Conservation (phyloP, 1,140 invertebrate genomes). For the Bombus breviceps region DNA sequence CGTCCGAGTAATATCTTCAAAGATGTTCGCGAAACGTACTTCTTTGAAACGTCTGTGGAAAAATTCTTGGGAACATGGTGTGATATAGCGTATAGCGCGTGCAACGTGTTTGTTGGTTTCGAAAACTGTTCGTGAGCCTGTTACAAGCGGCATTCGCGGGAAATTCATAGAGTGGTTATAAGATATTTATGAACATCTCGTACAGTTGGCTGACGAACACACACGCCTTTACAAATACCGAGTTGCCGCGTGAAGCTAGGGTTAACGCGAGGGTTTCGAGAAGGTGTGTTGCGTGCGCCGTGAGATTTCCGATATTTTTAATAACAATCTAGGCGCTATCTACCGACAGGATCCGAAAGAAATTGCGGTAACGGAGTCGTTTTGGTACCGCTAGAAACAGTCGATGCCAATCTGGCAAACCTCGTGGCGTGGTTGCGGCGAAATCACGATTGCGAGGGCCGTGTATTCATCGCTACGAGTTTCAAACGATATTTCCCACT, state of each 20-base stretch:
- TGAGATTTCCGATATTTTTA: slow-evolving; percentile 72
- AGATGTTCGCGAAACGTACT: background rate
- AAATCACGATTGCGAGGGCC: slow-evolving; percentile 44
- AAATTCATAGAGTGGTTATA: background rate
- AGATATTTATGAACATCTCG: background rate
- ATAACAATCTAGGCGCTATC: slow-evolving; percentile 66
- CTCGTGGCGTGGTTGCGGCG: slow-evolving; percentile 40
- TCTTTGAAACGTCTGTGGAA: background rate
- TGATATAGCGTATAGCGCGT: too few species aligned
- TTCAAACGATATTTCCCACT: slow-evolving; percentile 30
- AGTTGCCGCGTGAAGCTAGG: background rate
- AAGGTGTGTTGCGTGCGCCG: slow-evolving; percentile 57
- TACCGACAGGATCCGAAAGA: slow-evolving; percentile 54
- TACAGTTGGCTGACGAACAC: too few species aligned
- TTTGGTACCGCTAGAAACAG: slow-evolving; percentile 69
- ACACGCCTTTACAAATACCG: too few species aligned
- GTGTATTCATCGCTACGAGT: slow-evolving; percentile 24
- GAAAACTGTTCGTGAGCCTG: too few species aligned
- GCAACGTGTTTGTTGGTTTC: too few species aligned
- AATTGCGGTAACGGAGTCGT: slow-evolving; percentile 70
- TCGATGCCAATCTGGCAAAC: slow-evolving; percentile 64
- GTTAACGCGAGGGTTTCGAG: slow-evolving; percentile 6
- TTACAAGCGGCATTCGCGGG: background rate
- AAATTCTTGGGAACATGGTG: too few species aligned
- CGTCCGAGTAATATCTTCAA: too few species aligned